These are phyloP conservation scores for Pogonognathellus flavescens DNA, from an alignment of 1,140 invertebrate genomes.

Conservation along the genomic window DNA sequence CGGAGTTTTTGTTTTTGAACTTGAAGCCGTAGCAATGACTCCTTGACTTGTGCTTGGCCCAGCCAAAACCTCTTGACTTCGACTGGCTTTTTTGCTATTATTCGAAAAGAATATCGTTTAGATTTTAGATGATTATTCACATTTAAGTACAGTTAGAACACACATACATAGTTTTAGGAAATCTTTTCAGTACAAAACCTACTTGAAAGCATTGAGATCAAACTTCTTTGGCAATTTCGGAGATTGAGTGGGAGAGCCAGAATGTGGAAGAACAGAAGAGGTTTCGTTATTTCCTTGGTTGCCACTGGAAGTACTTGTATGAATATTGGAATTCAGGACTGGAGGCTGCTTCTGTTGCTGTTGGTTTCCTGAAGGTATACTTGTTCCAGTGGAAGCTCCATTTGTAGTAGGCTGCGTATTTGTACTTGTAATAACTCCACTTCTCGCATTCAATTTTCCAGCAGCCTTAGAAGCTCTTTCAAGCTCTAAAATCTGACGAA, in stretches of 20 bases:
- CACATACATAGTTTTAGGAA: not conserved
- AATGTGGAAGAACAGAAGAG: constrained; percentile 17
- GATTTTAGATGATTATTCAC: not conserved
- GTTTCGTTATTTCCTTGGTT: not conserved
- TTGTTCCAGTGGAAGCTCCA: constrained; percentile 35
- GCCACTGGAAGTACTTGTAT: constrained; percentile 8
- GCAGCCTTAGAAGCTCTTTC: constrained; percentile 55
- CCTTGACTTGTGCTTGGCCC: constrained; percentile 61
- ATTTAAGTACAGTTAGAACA: not conserved
- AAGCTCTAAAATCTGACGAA: constrained; percentile 82
- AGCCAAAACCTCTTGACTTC: constrained; percentile 45
- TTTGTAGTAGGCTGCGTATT: constrained; percentile 32
- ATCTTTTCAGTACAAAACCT: constrained; percentile 2
- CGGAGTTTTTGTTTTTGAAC: constrained; percentile 62
- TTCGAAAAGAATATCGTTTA: not conserved
- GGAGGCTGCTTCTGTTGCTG: constrained; percentile 39
- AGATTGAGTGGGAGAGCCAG: constrained; percentile 47
- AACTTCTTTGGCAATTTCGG: constrained; percentile 65
- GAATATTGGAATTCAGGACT: not conserved
- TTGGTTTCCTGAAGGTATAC: constrained; percentile 15
- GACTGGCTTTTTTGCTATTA: constrained; percentile 63
- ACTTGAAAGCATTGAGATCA: constrained; percentile 65
- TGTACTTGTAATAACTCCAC: constrained; percentile 23
- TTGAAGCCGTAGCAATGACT: constrained; percentile 25
- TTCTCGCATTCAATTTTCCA: constrained; percentile 43